Conservation (phyloP, 2,113 vertebrate species). For the Trogon melanurus region DNA sequence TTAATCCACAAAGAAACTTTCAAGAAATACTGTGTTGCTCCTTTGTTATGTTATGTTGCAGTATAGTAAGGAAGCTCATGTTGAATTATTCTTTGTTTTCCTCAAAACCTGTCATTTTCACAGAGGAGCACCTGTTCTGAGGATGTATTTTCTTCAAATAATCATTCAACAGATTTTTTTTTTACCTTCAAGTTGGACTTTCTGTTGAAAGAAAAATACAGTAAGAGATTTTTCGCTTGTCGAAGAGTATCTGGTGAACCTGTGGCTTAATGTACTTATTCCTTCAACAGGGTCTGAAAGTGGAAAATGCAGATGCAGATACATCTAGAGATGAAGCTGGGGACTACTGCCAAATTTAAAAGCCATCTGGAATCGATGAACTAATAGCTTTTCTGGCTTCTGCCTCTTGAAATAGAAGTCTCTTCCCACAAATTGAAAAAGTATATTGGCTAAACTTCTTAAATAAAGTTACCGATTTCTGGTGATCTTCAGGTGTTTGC, state of each 20-base stretch:
- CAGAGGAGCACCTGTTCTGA: neutral
- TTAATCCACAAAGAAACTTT: constrained; percentile 4
- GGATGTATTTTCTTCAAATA: neutral
- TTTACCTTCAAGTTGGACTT: neutral
- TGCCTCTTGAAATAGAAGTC: neutral
- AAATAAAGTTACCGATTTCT: neutral
- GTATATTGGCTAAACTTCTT: neutral
- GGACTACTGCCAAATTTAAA: neutral
- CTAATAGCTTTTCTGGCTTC: neutral
- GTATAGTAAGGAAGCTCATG: neutral
- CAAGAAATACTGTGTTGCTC: neutral
- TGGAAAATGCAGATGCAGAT: neutral
- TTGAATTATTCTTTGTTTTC: neutral
- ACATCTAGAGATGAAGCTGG: neutral
- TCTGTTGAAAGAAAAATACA: neutral
- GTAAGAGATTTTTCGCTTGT: neutral
- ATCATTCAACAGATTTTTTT: neutral
- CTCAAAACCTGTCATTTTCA: neutral
- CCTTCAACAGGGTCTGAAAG: neutral
- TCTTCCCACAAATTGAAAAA: neutral
- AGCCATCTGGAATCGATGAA: neutral
- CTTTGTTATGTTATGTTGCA: neutral
- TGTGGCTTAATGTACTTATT: neutral
- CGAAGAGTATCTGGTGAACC: neutral
- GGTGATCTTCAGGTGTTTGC: neutral